These are phyloP conservation scores for Tryphoninae sp. DNA, from an alignment of 2,888 invertebrate genomes.

Conservation along the genomic window DNA sequence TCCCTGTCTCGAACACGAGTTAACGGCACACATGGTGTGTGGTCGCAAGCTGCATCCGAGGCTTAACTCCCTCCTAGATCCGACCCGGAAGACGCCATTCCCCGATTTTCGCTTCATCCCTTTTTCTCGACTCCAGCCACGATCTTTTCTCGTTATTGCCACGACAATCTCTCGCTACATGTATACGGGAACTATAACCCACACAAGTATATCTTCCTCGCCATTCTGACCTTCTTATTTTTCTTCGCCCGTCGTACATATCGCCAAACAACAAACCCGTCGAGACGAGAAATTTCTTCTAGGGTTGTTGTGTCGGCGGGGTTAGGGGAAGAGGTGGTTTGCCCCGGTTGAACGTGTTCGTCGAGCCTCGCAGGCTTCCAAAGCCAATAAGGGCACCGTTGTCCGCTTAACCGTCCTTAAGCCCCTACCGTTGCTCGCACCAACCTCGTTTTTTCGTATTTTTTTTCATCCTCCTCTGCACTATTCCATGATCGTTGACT, in stretches of 20 bases:
- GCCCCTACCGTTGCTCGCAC: conserved; percentile 54
- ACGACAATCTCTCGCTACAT: neutral
- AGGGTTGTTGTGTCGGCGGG: conserved; percentile 6
- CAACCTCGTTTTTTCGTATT: conserved; percentile 28
- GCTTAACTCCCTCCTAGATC: conserved; percentile 6
- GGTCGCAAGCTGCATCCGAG: conserved; percentile 27
- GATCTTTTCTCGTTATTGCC: conserved; percentile 42
- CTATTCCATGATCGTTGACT: conserved; percentile 56
- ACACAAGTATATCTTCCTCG: conserved; percentile 2
- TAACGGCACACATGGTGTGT: conserved; percentile 8
- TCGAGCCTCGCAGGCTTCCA: conserved; percentile 72
- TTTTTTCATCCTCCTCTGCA: conserved; percentile 25
- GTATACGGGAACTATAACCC: conserved; percentile 23
- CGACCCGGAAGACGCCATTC: conserved; percentile 7
- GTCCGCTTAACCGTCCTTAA: conserved; percentile 69
- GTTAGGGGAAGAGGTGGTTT: neutral
- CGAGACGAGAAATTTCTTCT: conserved; percentile 47
- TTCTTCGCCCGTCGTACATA: neutral
- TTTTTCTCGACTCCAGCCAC: neutral
- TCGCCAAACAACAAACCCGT: neutral
- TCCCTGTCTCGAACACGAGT: neutral
- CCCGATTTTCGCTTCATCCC: neutral
- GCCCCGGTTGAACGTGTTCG: conserved; percentile 18
- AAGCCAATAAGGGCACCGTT: conserved; percentile 74
- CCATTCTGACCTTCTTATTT: conserved; percentile 10